phyloP scores from a whole-genome alignment of 2,888 invertebrate species.

The Phyto melanocephala region DNA sequence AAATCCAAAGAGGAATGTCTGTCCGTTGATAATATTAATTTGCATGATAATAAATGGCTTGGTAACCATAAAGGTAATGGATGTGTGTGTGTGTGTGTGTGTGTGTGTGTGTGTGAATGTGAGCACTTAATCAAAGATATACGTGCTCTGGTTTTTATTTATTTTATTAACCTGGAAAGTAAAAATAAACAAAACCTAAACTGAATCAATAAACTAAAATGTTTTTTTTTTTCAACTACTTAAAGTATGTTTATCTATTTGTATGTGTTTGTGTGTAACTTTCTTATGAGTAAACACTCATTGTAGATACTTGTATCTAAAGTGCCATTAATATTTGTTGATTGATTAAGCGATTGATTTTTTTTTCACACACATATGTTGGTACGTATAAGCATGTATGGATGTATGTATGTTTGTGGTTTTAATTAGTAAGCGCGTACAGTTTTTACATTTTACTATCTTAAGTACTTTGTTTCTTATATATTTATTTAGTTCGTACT shows the following conservation, averaged over 20 bases:
- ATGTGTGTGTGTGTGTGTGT: neutral
- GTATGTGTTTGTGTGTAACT: neutral
- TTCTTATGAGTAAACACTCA: neutral
- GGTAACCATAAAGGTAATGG: neutral
- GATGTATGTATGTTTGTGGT: neutral
- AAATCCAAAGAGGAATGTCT: neutral
- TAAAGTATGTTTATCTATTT: neutral
- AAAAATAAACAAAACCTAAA: constrained; percentile 11
- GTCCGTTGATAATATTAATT: neutral
- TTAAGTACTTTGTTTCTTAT: constrained; percentile 31
- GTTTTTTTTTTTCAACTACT: neutral
- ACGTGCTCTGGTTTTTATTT: constrained; percentile 30
- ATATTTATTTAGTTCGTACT: neutral
- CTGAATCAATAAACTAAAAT: constrained; percentile 10
- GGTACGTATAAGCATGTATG: no score
- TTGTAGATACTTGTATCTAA: constrained; percentile 19
- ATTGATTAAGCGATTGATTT: constrained; percentile 45
- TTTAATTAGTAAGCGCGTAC: constrained; percentile 5
- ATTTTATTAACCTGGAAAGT: neutral
- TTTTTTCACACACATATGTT: neutral
- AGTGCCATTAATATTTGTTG: constrained; percentile 53
- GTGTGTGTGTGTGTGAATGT: neutral
- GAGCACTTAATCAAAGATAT: no score
- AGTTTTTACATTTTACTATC: constrained; percentile 5
- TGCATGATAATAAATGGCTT: neutral